Conservation (phyloP, 2,888 invertebrate species). For the Dicranocentrus wangi region DNA sequence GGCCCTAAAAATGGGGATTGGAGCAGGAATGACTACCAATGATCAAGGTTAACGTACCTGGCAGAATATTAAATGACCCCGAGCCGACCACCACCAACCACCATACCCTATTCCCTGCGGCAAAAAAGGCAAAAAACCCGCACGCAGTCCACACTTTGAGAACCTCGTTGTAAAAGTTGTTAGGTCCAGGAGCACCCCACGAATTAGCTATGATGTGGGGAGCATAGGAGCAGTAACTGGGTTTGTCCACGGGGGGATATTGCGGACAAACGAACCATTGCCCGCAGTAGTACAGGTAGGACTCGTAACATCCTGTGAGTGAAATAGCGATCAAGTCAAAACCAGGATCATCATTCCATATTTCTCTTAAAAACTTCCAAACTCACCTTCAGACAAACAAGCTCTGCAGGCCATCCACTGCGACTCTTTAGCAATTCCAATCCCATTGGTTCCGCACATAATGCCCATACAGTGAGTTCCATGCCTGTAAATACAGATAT, state of each 20-base stretch:
- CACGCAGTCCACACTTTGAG: slow-evolving; percentile 37
- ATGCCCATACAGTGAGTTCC: slow-evolving; percentile 40
- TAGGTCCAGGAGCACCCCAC: slow-evolving; percentile 33
- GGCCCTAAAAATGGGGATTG: slow-evolving; percentile 25
- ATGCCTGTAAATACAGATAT: slow-evolving; percentile 34
- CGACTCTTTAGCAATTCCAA: slow-evolving; percentile 35
- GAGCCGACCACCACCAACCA: no score
- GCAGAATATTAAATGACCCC: no score
- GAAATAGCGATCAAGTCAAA: not conserved
- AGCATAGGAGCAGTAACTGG: slow-evolving; percentile 28
- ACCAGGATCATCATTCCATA: no score
- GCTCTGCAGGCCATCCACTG: slow-evolving; percentile 38
- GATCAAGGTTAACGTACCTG: no score
- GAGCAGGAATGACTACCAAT: no score
- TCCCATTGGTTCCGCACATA: slow-evolving; percentile 40
- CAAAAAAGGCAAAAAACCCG: slow-evolving; percentile 32
- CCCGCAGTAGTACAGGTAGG: slow-evolving; percentile 26
- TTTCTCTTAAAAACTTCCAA: no score
- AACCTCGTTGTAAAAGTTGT: slow-evolving; percentile 28
- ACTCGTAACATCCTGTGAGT: slow-evolving; percentile 5
- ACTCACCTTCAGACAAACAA: slow-evolving; percentile 37
- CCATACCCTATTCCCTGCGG: slow-evolving; percentile 38
- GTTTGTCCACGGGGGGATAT: no score
- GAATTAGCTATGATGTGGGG: slow-evolving; percentile 38
- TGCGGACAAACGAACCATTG: slow-evolving; percentile 36